Conservation (phyloP, 2,888 invertebrate species). For the Acanthosoma haemorrhoidale region DNA sequence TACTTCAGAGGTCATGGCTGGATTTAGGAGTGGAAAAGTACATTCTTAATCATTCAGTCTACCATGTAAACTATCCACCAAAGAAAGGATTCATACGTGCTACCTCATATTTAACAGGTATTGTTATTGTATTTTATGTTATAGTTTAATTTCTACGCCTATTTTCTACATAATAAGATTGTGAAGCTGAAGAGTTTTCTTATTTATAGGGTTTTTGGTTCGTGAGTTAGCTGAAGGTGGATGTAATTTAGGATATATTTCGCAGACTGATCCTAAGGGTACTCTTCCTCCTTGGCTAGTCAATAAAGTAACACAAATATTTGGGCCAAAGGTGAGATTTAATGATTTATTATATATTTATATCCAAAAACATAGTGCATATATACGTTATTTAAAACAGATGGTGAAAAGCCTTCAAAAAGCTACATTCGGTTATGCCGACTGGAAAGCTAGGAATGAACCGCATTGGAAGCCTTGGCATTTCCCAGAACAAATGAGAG, state of each 20-base stretch:
- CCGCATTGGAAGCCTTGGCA: constrained; percentile 82
- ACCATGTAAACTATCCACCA: constrained; percentile 78
- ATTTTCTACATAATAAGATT: too few species aligned
- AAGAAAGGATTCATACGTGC: constrained; percentile 71
- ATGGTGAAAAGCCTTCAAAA: constrained; percentile 74
- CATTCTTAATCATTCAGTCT: constrained; percentile 85
- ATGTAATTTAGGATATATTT: constrained; percentile 79
- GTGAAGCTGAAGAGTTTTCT: too few species aligned
- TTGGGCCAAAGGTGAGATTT: constrained; percentile 68
- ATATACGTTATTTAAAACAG: constrained; percentile 44
- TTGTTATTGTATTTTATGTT: not conserved
- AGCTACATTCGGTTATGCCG: constrained; percentile 72
- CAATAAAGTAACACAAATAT: constrained; percentile 77
- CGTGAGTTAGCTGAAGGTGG: constrained; percentile 47
- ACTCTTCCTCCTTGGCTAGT: constrained; percentile 83
- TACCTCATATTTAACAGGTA: constrained; percentile 59
- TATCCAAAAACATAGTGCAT: not conserved
- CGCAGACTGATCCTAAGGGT: constrained; percentile 85
- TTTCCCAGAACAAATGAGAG: constrained; percentile 73
- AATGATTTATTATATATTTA: not conserved
- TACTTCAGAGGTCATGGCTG: constrained; percentile 86
- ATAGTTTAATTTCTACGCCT: too few species aligned
- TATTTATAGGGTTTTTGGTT: constrained; percentile 34
- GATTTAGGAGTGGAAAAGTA: constrained; percentile 79
- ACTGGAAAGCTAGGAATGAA: constrained; percentile 74